These are phyloP conservation scores for Phrynosoma platyrhinos DNA, from an alignment of 2,113 vertebrate species.

Conservation along the genomic window DNA sequence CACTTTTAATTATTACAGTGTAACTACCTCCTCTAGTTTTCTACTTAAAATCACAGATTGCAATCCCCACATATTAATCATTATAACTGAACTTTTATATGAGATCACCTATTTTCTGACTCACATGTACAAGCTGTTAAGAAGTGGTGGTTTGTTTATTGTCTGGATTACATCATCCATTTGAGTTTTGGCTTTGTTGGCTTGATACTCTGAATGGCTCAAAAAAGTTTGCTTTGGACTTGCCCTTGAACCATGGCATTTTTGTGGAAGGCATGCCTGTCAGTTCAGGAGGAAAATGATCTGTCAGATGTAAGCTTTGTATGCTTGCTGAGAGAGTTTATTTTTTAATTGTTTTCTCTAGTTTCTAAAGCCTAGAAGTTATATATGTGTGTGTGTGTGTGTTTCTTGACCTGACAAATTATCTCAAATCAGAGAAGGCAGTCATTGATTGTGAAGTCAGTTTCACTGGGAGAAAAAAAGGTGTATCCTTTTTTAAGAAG, in stretches of 20 bases:
- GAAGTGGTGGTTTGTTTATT: neutral
- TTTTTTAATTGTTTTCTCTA: neutral
- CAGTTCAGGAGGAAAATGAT: neutral
- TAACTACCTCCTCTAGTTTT: neutral
- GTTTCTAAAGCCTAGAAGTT: neutral
- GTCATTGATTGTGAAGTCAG: neutral
- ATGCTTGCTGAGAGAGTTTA: neutral
- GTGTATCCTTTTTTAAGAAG: neutral
- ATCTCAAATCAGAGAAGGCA: neutral
- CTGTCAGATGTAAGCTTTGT: neutral
- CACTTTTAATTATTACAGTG: neutral
- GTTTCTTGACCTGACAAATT: too few relatives aligned
- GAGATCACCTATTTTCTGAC: neutral
- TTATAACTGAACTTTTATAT: neutral
- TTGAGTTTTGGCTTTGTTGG: neutral
- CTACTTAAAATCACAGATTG: neutral
- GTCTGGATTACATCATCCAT: neutral
- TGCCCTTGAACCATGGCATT: neutral
- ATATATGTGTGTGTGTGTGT: neutral
- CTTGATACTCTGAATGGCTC: neutral
- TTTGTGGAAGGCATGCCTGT: neutral
- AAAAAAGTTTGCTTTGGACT: neutral
- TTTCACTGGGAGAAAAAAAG: neutral
- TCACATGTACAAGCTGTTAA: too few relatives aligned
- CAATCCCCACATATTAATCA: neutral